A percentile compares a stretch with the other conserved stretches of the same genome.
Conservation (phyloP, 2,888 invertebrate genomes). For the Deilephila elpenor region DNA sequence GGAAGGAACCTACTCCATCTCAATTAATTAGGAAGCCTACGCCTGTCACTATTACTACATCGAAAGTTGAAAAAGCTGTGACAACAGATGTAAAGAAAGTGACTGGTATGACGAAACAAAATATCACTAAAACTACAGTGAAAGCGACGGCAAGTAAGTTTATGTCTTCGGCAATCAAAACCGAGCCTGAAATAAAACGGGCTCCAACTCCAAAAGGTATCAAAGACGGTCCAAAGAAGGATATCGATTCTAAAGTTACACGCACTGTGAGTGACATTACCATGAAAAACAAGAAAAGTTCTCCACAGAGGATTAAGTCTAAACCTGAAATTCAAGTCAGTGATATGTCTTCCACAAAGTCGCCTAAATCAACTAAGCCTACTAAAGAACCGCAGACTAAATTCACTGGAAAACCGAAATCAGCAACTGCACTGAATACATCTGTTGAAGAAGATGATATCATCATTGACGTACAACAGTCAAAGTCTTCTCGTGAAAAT, state of each 20-base stretch:
- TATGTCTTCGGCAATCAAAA: conserved; percentile 48
- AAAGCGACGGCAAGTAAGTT: conserved; percentile 53
- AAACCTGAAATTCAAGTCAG: conserved; percentile 80
- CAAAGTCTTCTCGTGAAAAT: conserved; percentile 90
- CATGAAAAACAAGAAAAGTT: conserved; percentile 77
- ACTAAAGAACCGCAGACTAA: conserved; percentile 64
- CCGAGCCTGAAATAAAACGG: conserved; percentile 66
- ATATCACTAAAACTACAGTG: conserved; percentile 52
- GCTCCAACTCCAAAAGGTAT: conserved; percentile 65
- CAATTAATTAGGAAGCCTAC: conserved; percentile 62
- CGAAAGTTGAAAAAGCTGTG: conserved; percentile 61
- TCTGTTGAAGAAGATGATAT: conserved; percentile 84
- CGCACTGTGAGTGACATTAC: conserved; percentile 85
- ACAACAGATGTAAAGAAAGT: conserved; percentile 63
- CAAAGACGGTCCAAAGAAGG: conserved; percentile 71
- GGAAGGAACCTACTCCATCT: conserved; percentile 62
- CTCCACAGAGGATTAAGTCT: conserved; percentile 76
- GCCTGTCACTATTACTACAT: conserved; percentile 55
- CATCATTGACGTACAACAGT: conserved; percentile 88
- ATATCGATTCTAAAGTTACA: conserved; percentile 74
- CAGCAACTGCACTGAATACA: conserved; percentile 80
- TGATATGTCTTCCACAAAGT: conserved; percentile 62
- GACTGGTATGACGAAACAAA: conserved; percentile 60
- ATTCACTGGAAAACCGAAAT: conserved; percentile 73
- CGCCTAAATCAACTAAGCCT: conserved; percentile 59